Evolutionary conservation across 1,140 invertebrate genomes (phyloP), one percentile per base, ranked within the genome.

Genomic region (Phocides pigmalion): DNA sequence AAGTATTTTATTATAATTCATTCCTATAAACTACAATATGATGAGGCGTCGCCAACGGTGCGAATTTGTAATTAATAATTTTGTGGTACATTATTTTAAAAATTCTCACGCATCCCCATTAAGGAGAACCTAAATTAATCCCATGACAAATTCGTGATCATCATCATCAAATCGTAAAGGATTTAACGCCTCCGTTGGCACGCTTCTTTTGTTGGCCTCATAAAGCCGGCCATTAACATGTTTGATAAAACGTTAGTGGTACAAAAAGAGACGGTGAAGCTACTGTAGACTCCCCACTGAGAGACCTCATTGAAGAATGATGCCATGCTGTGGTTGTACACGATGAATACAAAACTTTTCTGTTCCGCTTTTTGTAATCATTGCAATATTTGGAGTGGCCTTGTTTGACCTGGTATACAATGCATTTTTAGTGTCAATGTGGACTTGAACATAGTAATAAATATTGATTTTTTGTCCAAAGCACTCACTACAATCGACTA

Each of bases 181-280:
- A 90, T 90, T 90, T 90, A 90, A 90, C 88, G 88, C 87, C 87
- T 90, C 82, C 71, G 85, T 90, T 90, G 81, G 86, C 88, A 88
- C 86, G 81, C 85, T 90, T 80, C 88, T 87, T 89, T 89, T 89
- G 86, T 89, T 87, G 82, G 79, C 59, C 73, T 70, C 80, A 85
- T 86, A 90, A 90, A 83, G 86, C 86, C 85, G 82, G 74, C 84
- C 86, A 90, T 89, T 88, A 89, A 82, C 78, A 82, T 90, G 84
- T 90, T 90, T 89, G 86, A 88, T 90, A 87, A 87, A 88, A 88
- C 74, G 82, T 79, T 89, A 84, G 79, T 63, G 70, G 78, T 76
- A 88, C 82, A 90, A 89, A 87, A 90, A 90, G 83, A 85, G 76
- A 83, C 79, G 67, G 82, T 49, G 66, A 62, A 65, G 88, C 88